Conservation (phyloP, 2,113 vertebrate genomes). For the Puma concolor region DNA sequence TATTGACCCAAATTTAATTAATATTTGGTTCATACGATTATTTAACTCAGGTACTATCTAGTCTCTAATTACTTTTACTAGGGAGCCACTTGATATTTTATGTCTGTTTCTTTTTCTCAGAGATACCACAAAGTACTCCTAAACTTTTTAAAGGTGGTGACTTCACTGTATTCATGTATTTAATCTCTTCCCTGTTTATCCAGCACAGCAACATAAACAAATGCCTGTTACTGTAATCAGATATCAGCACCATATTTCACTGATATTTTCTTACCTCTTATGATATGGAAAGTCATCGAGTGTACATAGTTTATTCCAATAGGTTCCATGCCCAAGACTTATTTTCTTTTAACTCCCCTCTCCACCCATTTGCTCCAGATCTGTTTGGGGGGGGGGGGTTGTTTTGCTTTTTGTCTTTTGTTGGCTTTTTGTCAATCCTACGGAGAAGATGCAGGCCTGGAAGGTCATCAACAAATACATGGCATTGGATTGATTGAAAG, state of each 20-base stretch:
- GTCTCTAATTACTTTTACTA: not conserved
- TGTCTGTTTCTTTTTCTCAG: not conserved
- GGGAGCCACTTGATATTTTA: not conserved
- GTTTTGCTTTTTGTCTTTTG: not conserved
- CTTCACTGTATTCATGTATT: not conserved
- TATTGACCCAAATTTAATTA: not conserved
- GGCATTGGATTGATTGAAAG: not conserved
- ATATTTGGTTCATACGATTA: not conserved
- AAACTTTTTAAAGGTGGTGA: not conserved
- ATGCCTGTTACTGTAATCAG: not conserved
- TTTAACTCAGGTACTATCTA: not conserved
- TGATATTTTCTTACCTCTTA: not conserved
- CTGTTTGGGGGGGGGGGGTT: not conserved
- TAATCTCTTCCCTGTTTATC: not conserved
- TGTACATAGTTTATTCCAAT: not conserved
- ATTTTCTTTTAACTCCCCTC: not conserved
- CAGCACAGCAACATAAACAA: not conserved
- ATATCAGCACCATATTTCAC: not conserved
- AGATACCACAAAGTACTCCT: not conserved
- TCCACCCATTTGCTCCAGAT: not conserved
- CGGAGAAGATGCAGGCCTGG: not conserved
- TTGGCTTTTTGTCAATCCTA: not conserved
- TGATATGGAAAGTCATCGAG: not conserved
- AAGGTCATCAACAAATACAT: not conserved
- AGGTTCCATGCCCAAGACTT: not conserved